Evolutionary conservation across 2,888 invertebrate genomes (phyloP).

Genomic region (Vanessa cardui): DNA sequence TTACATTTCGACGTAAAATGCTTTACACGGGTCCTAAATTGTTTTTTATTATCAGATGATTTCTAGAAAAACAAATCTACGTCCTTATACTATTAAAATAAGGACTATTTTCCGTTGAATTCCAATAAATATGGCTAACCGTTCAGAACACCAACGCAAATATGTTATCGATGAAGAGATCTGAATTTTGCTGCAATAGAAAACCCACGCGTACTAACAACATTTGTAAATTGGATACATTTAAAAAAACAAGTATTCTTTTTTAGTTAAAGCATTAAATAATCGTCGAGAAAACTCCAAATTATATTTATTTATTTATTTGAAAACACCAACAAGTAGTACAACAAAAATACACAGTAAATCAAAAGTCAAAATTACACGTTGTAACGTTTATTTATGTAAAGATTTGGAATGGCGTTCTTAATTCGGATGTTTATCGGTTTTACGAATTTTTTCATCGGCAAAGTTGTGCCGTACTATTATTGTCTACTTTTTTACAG

Average conservation of each 20-base stretch:
- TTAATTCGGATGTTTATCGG: too few relatives aligned
- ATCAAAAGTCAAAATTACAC: too few relatives aligned
- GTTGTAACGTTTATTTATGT: too few relatives aligned
- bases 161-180: constrained; percentile 30
- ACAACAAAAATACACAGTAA: too few relatives aligned
- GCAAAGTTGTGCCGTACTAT: too few relatives aligned
- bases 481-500: too few relatives aligned
- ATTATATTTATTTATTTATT: too few relatives aligned
- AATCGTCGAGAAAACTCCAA: too few relatives aligned
- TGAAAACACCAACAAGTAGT: too few relatives aligned
- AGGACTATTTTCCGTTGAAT: background rate
- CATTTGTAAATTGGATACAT: background rate
- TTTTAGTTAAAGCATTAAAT: too few relatives aligned
- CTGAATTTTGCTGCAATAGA: constrained; percentile 25
- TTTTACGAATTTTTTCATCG: too few relatives aligned
- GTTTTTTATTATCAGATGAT: constrained; percentile 34
- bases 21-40: constrained; percentile 23
- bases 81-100: background rate
- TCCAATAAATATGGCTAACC: background rate
- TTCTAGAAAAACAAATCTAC: background rate
- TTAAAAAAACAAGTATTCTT: background rate
- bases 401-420: too few relatives aligned
- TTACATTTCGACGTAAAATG: constrained; percentile 16
- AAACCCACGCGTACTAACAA: constrained; percentile 6
- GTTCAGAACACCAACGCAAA: constrained; percentile 29